phyloP scores from a whole-genome alignment of 2,888 invertebrate species.

The Entomobrya multifasciata region DNA sequence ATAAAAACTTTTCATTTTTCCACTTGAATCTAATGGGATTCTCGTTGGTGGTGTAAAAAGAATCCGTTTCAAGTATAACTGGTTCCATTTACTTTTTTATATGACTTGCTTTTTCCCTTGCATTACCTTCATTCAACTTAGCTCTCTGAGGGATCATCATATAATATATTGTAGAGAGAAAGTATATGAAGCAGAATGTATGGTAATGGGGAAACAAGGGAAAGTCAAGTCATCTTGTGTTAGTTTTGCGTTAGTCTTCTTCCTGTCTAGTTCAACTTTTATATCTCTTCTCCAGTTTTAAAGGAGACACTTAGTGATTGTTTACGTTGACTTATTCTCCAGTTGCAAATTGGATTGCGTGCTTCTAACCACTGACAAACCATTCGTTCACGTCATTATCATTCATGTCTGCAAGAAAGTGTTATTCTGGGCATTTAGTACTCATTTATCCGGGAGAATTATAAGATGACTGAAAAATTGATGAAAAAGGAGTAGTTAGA shows the following conservation, averaged over 20 bases:
- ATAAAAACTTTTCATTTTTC: conserved; percentile 54
- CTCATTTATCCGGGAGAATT: conserved; percentile 39
- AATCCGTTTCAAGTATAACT: conserved; percentile 62
- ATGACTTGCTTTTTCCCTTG: not conserved
- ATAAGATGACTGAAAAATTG: conserved; percentile 62
- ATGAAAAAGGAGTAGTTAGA: conserved; percentile 39
- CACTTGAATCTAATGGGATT: conserved; percentile 69
- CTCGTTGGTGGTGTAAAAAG: conserved; percentile 47
- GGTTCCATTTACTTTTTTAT: conserved; percentile 57
- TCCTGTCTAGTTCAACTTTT: conserved; percentile 52
- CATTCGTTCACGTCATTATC: conserved; percentile 42
- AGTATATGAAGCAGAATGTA: conserved; percentile 54
- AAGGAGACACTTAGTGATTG: conserved; percentile 64
- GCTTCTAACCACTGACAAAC: conserved; percentile 35
- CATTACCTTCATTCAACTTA: not conserved
- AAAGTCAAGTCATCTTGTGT: not conserved
- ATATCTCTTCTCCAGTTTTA: conserved; percentile 38
- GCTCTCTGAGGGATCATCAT: conserved; percentile 8
- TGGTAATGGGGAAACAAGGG: conserved; percentile 36
- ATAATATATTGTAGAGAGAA: not conserved
- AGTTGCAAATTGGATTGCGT: conserved; percentile 69
- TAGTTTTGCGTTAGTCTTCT: not conserved
- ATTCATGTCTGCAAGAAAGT: conserved; percentile 36
- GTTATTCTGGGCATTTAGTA: conserved; percentile 23
- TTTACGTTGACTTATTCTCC: conserved; percentile 64